Conservation (phyloP, 2,888 invertebrate species). For the Ferdinandea cuprea region DNA sequence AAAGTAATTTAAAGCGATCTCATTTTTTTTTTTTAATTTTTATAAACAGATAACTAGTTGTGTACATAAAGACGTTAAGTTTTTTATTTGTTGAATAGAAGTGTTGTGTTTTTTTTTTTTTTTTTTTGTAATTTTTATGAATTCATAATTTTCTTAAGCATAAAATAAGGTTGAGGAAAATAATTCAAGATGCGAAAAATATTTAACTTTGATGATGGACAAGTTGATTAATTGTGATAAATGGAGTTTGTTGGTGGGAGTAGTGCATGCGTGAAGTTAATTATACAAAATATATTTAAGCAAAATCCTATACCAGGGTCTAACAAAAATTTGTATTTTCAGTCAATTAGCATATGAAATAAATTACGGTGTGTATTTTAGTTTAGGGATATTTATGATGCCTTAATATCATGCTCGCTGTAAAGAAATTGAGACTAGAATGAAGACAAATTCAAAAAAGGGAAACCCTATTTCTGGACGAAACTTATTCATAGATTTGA, state of each 20-base stretch:
- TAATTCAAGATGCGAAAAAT: conserved; percentile 21
- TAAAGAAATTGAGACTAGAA: too few species aligned
- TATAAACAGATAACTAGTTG: conserved; percentile 33
- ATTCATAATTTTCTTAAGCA: conserved; percentile 31
- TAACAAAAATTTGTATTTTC: too few species aligned
- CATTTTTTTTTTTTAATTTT: too few species aligned
- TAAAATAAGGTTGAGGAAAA: conserved; percentile 5
- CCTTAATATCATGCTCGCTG: too few species aligned
- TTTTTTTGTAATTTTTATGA: conserved; percentile 41
- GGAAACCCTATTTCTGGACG: too few species aligned
- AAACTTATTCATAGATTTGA: too few species aligned
- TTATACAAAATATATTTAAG: conserved; percentile 30
- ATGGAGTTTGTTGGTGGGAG: conserved; percentile 44
- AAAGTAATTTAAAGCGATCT: conserved; percentile 45
- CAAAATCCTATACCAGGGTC: too few species aligned
- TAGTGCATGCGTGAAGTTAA: conserved; percentile 59
- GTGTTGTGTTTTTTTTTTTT: conserved; percentile 5
- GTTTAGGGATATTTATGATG: too few species aligned
- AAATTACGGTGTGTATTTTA: too few species aligned
- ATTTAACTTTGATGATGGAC: conserved; percentile 7
- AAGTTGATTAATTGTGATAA: conserved; percentile 38
- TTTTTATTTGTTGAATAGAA: conserved; percentile 52
- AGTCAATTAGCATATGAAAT: too few species aligned
- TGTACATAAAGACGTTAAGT: conserved; percentile 46
- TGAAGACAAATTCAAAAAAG: too few species aligned